Evolutionary conservation across 2,797 vertebrate species (phyloP).

Genomic region (Molossus molossus): DNA sequence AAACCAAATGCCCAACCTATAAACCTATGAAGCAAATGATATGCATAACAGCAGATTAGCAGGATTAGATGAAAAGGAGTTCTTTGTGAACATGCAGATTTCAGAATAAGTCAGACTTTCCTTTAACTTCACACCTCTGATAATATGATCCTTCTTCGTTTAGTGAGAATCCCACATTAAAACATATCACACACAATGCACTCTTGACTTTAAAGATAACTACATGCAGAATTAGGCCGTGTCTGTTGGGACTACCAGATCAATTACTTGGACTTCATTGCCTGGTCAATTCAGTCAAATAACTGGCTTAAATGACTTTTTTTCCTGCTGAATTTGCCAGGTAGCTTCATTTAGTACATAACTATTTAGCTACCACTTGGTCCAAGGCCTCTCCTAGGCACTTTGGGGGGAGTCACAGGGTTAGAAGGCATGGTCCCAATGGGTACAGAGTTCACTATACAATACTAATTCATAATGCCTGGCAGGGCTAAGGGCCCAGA

Average conservation of each 20-base stretch:
- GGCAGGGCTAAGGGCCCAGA: background rate
- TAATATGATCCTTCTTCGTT: constrained; percentile 25
- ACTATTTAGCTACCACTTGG: background rate
- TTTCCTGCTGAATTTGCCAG: constrained; percentile 63
- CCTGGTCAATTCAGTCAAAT: constrained; percentile 76
- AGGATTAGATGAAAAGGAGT: background rate
- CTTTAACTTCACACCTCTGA: constrained; percentile 46
- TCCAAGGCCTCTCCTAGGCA: background rate
- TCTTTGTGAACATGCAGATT: background rate
- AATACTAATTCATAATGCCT: background rate
- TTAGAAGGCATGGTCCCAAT: background rate
- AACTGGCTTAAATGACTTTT: constrained; percentile 74
- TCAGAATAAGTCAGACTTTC: background rate
- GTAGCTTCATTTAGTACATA: constrained; percentile 38
- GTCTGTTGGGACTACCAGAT: constrained; percentile 69
- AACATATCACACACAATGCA: constrained; percentile 47
- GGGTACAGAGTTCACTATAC: background rate
- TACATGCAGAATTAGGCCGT: constrained; percentile 68
- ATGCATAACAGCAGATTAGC: background rate
- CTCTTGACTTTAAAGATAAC: constrained; percentile 62
- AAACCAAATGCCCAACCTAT: background rate
- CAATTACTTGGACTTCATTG: constrained; percentile 81
- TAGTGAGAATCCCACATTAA: constrained; percentile 49
- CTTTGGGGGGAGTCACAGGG: background rate
- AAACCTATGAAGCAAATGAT: background rate